A percentile compares a stretch with the other conserved stretches of the same genome.
Conservation (phyloP, 1,140 invertebrate genomes). For the Samia ricini region DNA sequence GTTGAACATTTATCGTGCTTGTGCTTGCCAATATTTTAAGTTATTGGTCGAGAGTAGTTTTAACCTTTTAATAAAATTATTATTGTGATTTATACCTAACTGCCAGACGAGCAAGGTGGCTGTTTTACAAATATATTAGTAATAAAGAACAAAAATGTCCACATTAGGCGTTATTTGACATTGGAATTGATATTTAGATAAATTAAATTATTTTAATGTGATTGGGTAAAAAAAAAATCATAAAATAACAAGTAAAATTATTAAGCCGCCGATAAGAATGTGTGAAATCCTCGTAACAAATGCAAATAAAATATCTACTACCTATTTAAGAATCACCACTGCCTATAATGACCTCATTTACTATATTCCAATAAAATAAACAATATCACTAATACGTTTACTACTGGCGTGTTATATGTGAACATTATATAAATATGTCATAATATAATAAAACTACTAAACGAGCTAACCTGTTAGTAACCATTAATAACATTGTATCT, state of each 20-base stretch:
- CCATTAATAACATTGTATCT: no score
- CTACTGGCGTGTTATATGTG: no score
- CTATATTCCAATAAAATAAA: neutral
- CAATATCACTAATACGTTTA: neutral
- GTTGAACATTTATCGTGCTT: neutral
- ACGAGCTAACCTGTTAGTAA: no score
- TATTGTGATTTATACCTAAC: neutral
- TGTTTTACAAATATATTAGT: neutral
- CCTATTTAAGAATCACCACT: neutral
- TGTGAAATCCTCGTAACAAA: neutral
- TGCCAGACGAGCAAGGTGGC: neutral
- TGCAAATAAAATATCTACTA: neutral
- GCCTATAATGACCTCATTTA: neutral
- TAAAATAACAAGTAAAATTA: neutral
- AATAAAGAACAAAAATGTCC: slow-evolving; percentile 30
- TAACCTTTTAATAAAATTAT: neutral
- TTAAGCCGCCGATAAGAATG: neutral
- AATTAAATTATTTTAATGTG: slow-evolving; percentile 31
- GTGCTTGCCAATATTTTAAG: slow-evolving; percentile 2
- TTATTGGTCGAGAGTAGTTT: neutral
- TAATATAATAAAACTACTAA: no score
- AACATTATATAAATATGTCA: no score
- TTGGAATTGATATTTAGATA: slow-evolving; percentile 51
- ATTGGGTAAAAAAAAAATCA: slow-evolving; percentile 14
- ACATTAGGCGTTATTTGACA: slow-evolving; percentile 37